These are phyloP conservation scores for Scelioninae gen. 2 DNA, from an alignment of 2,888 invertebrate genomes.

Conservation along the genomic window DNA sequence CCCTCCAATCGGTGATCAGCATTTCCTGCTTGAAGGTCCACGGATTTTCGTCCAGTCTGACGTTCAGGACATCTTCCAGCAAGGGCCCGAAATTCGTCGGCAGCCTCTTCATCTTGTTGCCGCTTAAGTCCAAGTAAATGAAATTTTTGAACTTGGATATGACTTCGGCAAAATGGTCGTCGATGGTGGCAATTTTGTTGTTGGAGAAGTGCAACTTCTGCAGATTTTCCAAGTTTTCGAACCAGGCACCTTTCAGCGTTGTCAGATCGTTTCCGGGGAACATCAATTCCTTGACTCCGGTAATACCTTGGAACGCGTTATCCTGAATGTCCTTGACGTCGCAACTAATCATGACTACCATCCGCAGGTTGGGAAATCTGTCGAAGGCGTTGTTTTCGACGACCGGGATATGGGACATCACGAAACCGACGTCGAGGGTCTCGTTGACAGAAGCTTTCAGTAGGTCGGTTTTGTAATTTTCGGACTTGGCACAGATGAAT, in stretches of 20 bases:
- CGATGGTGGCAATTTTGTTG: conserved; percentile 27
- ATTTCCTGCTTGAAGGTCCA: conserved; percentile 39
- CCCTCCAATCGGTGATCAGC: conserved; percentile 17
- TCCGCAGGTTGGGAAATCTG: background rate
- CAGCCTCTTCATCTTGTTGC: conserved; percentile 21
- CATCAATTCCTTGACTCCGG: background rate
- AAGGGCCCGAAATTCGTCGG: conserved; percentile 18
- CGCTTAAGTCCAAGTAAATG: background rate
- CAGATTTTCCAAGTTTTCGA: conserved; percentile 22
- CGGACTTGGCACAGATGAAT: conserved; percentile 11
- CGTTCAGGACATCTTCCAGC: background rate
- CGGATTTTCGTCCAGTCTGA: conserved; percentile 2
- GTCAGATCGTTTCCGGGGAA: conserved; percentile 15
- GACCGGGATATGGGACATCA: conserved; percentile 2
- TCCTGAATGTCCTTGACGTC: conserved; percentile 25
- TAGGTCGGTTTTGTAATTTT: conserved; percentile 7
- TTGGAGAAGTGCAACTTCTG: background rate
- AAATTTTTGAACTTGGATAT: conserved; percentile 1
- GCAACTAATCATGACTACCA: background rate
- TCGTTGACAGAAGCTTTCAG: conserved; percentile 15
- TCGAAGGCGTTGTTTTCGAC: conserved; percentile 8
- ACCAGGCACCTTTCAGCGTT: conserved; percentile 34
- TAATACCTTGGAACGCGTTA: conserved; percentile 22
- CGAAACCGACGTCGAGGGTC: background rate
- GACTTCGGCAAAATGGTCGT: conserved; percentile 36